A percentile compares a stretch with the other conserved stretches of the same genome.
Evolutionary conservation across 2,113 vertebrate genomes (phyloP).

Genomic region (Oryzias celebensis): DNA sequence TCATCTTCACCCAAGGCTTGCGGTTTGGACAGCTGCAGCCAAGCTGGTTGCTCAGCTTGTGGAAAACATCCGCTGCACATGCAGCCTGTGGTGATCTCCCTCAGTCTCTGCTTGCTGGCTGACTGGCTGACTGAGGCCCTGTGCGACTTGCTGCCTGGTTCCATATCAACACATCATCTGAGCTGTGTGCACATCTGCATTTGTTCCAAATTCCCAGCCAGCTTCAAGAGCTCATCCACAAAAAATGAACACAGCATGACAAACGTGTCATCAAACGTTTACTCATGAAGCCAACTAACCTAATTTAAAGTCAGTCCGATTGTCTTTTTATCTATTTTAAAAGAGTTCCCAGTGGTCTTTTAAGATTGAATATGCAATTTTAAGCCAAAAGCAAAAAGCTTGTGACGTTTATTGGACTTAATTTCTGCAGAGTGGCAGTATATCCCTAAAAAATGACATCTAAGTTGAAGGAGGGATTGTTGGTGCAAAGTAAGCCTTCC

Average conservation of each 20-base stretch:
- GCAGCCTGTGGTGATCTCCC: constrained; percentile 73
- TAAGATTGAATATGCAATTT: no score
- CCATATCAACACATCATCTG: constrained; percentile 50
- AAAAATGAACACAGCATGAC: neutral
- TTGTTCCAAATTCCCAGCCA: constrained; percentile 7
- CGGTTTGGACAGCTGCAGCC: constrained; percentile 81
- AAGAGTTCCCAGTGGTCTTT: no score
- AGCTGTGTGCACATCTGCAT: constrained; percentile 28
- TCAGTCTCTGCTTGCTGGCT: constrained; percentile 61
- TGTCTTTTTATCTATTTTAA: no score
- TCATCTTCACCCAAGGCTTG: constrained; percentile 78
- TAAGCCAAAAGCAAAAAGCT: no score
- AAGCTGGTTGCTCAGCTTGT: constrained; percentile 86
- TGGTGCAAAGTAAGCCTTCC: no score
- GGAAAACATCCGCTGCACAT: constrained; percentile 93
- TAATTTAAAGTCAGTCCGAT: no score
- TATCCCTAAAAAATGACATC: no score
- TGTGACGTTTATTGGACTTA: no score
- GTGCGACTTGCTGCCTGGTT: constrained; percentile 46
- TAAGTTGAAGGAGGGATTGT: no score
- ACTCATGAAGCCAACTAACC: no score
- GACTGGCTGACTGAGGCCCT: constrained; percentile 29
- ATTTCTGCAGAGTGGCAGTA: no score
- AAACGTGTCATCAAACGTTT: no score
- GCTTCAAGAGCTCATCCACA: constrained; percentile 64